A percentile compares a stretch with the other conserved stretches of the same genome.
Conservation (phyloP, 2,113 vertebrate genomes). For the Pseudonaja textilis region DNA sequence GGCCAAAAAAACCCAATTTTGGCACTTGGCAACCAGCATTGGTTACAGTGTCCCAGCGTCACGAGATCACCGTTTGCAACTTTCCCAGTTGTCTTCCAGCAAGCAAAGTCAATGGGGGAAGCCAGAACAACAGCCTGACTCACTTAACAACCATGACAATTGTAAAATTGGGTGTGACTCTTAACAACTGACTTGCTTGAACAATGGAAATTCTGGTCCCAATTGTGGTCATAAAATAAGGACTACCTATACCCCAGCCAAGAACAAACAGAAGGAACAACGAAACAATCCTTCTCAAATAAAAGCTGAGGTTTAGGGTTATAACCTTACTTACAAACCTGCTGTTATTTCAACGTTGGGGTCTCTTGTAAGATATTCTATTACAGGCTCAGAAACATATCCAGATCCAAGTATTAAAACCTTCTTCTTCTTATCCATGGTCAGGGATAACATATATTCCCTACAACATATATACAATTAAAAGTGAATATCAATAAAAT, state of each 20-base stretch:
- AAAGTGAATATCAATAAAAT: background rate
- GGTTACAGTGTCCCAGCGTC: background rate
- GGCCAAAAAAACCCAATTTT: background rate
- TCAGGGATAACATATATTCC: constrained; percentile 78
- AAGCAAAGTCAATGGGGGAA: background rate
- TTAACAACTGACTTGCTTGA: background rate
- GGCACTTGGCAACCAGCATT: background rate
- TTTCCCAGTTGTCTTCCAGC: background rate
- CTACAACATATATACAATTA: constrained; percentile 65
- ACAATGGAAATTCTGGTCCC: background rate
- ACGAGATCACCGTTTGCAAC: background rate
- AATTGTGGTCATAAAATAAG: background rate
- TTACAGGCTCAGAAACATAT: constrained; percentile 89
- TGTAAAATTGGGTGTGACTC: background rate
- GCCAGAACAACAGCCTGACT: background rate
- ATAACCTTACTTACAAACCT: constrained; percentile 73
- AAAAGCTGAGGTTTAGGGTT: background rate
- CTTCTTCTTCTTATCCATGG: constrained; percentile 79
- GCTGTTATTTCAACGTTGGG: constrained; percentile 81
- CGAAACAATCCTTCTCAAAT: background rate
- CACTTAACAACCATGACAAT: background rate
- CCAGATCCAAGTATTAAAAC: constrained; percentile 91
- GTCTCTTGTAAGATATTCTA: constrained; percentile 90
- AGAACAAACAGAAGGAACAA: background rate
- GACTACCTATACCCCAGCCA: background rate